phyloP scores from a whole-genome alignment of 2,113 vertebrate genomes.

The Callochromis pleurospilus region DNA sequence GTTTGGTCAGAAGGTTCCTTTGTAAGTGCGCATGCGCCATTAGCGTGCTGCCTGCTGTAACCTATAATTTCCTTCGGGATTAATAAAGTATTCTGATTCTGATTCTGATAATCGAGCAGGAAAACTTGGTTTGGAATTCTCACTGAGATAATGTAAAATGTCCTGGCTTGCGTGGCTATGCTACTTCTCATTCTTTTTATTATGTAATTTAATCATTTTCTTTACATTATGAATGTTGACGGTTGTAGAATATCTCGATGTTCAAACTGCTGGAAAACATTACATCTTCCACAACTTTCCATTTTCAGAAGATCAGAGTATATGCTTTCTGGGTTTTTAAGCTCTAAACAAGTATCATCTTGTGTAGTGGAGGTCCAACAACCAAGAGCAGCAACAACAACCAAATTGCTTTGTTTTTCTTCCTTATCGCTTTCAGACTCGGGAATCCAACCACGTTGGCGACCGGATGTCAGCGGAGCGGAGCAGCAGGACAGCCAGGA shows the following conservation, averaged over 20 bases:
- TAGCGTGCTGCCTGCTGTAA: neutral
- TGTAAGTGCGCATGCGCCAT: neutral
- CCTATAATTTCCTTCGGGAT: neutral
- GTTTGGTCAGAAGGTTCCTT: neutral
- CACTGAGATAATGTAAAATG: neutral
- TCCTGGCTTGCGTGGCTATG: neutral
- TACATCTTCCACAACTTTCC: neutral
- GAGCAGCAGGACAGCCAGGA: constrained; percentile 38
- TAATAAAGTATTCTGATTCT: neutral
- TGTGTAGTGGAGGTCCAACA: neutral
- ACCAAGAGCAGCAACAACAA: neutral
- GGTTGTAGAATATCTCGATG: neutral
- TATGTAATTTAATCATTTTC: neutral
- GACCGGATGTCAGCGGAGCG: constrained; percentile 18
- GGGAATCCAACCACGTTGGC: constrained; percentile 31
- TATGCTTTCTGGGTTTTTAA: neutral
- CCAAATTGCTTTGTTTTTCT: neutral
- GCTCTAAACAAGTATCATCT: neutral
- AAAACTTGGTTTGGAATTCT: neutral
- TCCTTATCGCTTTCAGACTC: constrained; percentile 15
- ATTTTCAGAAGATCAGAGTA: neutral
- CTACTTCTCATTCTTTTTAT: neutral
- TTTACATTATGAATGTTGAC: neutral
- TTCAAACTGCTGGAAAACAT: neutral
- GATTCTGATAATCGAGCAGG: neutral